Evolutionary conservation across 2,888 invertebrate genomes (phyloP), one percentile per base, ranked within the genome.

Genomic region (Tetropium fuscum): DNA sequence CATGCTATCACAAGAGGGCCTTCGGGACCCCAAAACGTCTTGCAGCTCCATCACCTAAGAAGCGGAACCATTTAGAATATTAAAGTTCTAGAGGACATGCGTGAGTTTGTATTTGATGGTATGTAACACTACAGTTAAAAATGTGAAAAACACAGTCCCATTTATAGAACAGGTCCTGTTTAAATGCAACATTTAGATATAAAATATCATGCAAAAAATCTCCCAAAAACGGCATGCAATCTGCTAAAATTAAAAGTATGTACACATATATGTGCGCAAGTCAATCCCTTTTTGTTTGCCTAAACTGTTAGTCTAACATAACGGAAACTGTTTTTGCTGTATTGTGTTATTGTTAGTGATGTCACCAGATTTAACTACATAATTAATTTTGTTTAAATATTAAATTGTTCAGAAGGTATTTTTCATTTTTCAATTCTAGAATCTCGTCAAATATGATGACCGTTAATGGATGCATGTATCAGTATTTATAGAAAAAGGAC

Each of bases 31-130:
- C 78, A 83, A 64, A 74, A 87, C 88, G 81, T 92, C 91, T 84
- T 92, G 92, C 75, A 93, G 84, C 80, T 93, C 94, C 88, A 93
- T 87, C 82, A 88, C 90, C 91, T 91, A 84, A 54, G 83, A 77
- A 59, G 58, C 18, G 57, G 40, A 47, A 32, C 22, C 8, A 25
- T 44, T 44, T 44, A 44, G 16, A 44, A 44, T 13, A 8, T 3
- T 27, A 4, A 1, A 8, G 2, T 7, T 10, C 18, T 16, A 15
- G 30, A 2, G 15, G 16, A 8, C 3, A 15, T 10, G 32, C 2
- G n/a, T 18, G 15, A 1, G 7, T 20, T 32, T 22, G 43, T 54
- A 43, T 53, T 7, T 34, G 38, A 44, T 44, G 41, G 34, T 38
- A 36, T 49, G 48, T 48, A 48, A 19, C 48, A 34, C 48, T 41